Percentiles rank a stretch among this genome's conserved stretches.
These are phyloP conservation scores for Microctenopoma lineatum DNA, from an alignment of 2,797 vertebrate species.

Conservation along the genomic window DNA sequence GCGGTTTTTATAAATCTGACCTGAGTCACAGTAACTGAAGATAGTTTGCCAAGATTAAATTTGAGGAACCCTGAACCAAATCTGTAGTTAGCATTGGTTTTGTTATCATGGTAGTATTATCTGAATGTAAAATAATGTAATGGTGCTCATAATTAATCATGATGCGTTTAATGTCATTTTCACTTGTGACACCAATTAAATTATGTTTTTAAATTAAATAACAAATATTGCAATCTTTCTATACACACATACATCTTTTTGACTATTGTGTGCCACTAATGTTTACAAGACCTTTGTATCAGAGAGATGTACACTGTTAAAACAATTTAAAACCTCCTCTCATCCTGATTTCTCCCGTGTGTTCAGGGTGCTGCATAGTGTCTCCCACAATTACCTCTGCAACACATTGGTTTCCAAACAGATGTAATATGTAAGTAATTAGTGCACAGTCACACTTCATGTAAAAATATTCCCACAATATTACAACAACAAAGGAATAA, in stretches of 20 bases:
- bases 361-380: background rate
- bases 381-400: background rate
- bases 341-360: background rate
- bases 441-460: constrained; percentile 5
- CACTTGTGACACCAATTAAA: constrained; percentile 21
- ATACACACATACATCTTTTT: background rate
- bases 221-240: constrained; percentile 9
- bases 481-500: constrained; percentile 52
- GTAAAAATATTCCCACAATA: constrained; percentile 22
- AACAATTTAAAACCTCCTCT: background rate
- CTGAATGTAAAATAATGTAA: constrained; percentile 17
- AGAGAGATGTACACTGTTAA: fast-evolving
- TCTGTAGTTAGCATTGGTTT: background rate
- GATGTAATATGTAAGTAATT: constrained; percentile 26
- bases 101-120: background rate
- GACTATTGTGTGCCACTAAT: background rate
- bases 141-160: constrained; percentile 35
- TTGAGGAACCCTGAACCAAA: constrained; percentile 17
- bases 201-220: constrained; percentile 44
- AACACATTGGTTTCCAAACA: background rate
- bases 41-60: background rate
- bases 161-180: constrained; percentile 10
- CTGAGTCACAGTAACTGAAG: background rate
- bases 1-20: background rate
- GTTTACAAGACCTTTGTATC: background rate